phyloP scores from a whole-genome alignment of 2,113 vertebrate genomes.

The Hyperoodon ampullatus region DNA sequence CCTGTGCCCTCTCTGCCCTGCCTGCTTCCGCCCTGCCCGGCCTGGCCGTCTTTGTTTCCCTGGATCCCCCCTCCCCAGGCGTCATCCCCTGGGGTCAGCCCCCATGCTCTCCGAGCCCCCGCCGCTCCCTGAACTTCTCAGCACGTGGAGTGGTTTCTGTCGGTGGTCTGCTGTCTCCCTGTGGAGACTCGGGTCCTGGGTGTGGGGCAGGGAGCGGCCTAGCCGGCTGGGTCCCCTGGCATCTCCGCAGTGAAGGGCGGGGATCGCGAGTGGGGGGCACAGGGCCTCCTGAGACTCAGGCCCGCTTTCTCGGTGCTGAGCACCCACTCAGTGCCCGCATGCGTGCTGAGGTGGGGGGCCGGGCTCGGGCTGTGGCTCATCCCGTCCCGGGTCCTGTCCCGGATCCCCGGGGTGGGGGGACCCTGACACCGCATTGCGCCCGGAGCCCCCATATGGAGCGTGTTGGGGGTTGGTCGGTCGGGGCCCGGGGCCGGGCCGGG shows the following conservation, averaged over 20 bases:
- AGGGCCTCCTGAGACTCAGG: not conserved
- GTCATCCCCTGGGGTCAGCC: not conserved
- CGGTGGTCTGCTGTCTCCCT: too few relatives aligned
- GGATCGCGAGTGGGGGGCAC: not conserved
- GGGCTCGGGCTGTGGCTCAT: not conserved
- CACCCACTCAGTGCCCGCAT: not conserved
- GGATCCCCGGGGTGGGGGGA: not conserved
- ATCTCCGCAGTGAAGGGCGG: not conserved
- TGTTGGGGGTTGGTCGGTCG: too few relatives aligned
- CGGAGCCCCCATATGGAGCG: too few relatives aligned
- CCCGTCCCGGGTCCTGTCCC: not conserved
- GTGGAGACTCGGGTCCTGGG: not conserved
- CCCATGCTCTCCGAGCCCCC: too few relatives aligned
- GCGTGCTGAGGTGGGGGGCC: not conserved
- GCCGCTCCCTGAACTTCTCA: too few relatives aligned
- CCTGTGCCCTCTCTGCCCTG: not conserved
- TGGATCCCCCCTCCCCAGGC: not conserved
- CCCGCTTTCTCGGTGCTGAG: not conserved
- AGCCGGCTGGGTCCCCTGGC: not conserved
- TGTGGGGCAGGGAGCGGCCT: not conserved
- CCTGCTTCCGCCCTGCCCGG: not conserved
- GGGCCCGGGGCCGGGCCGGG: rapidly evolving
- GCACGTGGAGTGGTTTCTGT: too few relatives aligned
- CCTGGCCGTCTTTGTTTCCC: not conserved
- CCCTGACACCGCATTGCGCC: rapidly evolving